Base-by-base conservation (phyloP, 2,113 vertebrate species). In the Dipodomys spectabilis region DNA sequence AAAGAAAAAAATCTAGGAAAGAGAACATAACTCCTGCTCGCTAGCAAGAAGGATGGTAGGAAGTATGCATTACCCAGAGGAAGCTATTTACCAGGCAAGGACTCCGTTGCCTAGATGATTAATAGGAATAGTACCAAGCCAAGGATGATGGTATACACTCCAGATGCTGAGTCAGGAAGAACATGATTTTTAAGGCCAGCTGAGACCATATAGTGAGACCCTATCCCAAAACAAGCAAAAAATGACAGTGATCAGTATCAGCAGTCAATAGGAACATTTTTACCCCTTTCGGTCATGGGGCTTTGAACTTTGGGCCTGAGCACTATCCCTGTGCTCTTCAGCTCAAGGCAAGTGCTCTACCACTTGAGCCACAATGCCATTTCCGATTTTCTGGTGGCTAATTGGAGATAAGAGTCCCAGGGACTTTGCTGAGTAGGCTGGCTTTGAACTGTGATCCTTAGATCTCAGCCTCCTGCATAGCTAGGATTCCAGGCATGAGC, bases 51-150 rank as follows among this genome's bases (percentile, higher is more conserved):
- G 20, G 60, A 77, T 73, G 74, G 45, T 10, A 80, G 90, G 62
- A 92, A 71, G 35, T 92, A 65, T 68, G 57, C 87, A 77, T 95
- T 77, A 79, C 78, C 44, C 67, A 88, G 53, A 84, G 85, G 93
- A 90, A 87, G 90, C 90, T 67, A 49, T 92, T 68, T 82, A 60
- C 88, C 74, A 80, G 69, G 44, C 82, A 23, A 57, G 74, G 68
- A 35, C 68, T 90, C 87, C 68, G 0, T 25, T 49, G 69, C 39
- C 57, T 57, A 20, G 18, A 5, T 71, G 65, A 94, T 84, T 39
- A 73, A 83, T 28, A 80, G 90, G 53, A 57, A 13, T 93, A 60
- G 80, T 68, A 68, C 19, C 57, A 69, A 60, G 60, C 30, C 2
- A 8, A 27, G 39, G 30, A 35, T 62, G 27, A 13, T 75, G 72